phyloP scores from a whole-genome alignment of 2,113 vertebrate species.

The Catharus bicknelli region DNA sequence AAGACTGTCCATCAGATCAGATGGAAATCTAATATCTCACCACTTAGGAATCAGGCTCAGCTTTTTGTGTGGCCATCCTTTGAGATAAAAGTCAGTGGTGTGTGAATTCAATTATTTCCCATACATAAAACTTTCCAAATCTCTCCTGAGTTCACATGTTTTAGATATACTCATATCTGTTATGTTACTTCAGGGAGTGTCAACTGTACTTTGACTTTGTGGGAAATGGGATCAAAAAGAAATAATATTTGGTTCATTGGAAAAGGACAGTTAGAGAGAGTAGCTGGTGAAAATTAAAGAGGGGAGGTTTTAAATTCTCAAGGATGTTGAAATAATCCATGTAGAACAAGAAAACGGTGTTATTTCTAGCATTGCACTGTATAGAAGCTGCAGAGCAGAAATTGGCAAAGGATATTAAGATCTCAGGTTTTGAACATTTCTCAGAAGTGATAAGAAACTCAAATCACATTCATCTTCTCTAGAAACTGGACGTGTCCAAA shows the following conservation, averaged over 20 bases:
- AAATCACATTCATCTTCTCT: neutral
- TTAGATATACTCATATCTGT: neutral
- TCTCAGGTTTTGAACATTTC: neutral
- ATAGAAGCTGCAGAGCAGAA: neutral
- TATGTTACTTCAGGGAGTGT: neutral
- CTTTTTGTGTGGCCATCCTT: neutral
- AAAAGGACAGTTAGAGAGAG: neutral
- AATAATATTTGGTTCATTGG: neutral
- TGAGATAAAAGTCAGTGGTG: neutral
- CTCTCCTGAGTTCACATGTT: neutral
- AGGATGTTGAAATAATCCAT: neutral
- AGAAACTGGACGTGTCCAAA: neutral
- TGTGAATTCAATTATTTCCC: constrained; percentile 31
- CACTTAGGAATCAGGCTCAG: neutral
- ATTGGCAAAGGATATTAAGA: neutral
- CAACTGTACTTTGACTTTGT: neutral
- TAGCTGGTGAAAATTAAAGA: neutral
- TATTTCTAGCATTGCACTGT: neutral
- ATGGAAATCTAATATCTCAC: constrained; percentile 3
- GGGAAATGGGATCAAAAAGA: neutral
- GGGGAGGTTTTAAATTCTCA: neutral
- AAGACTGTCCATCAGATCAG: neutral
- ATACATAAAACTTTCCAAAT: neutral
- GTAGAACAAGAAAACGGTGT: neutral
- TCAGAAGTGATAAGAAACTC: neutral